Evolutionary conservation across 92 coral and sea anemone genomes (phyloP), one percentile per base, ranked within the genome.

Genomic region (Parazoanthus swiftii): DNA sequence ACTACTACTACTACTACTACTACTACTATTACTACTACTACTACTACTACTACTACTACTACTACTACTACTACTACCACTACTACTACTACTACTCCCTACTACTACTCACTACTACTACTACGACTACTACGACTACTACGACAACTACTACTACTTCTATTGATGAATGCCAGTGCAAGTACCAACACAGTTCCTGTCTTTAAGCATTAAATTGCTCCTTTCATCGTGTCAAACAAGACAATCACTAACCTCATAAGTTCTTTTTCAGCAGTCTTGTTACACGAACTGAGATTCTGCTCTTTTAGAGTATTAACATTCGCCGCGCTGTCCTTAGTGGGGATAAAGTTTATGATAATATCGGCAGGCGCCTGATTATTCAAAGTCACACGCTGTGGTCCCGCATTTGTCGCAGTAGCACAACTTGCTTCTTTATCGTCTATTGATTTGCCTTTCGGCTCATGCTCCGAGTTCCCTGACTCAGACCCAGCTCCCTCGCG

Each of bases 261-360:
- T 71, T 84, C 87, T 72, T 84, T 84, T 84, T 84, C 87, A 37
- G 87, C 87, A 44, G 79, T 84, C 44, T 84, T 84, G 79, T 84
- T 84, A 71, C 33, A 84, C 87, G 87, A 71, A 84, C 65, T 80
- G 72, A 80, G 67, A 35, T 84, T 84, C 26, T 84, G 79, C 77
- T 84, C 87, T 71, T 84, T 84, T 1, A 73, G 87, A 68, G 87
- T 70, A 15, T 84, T 84, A 15, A 84, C 78, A 35, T 84, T 84
- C 2, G 79, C 87, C 87, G 79, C n/a, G 72, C 66, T 26, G 79
- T 84, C 87, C 43, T 84, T 84, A 51, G 87, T 71, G 38, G 87
- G 79, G 11, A 84, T 70, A 71, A 84, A 84, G 79, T 84, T 84
- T 46, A 84, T 84, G n/a, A 84, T 84, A 35, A 84, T 84, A 44